A percentile compares a stretch with the other conserved stretches of the same genome.
These are phyloP conservation scores for Aplysina aerophoba DNA, from an alignment of 37 sponge, comb jelly and placozoan genomes.

Conservation along the genomic window DNA sequence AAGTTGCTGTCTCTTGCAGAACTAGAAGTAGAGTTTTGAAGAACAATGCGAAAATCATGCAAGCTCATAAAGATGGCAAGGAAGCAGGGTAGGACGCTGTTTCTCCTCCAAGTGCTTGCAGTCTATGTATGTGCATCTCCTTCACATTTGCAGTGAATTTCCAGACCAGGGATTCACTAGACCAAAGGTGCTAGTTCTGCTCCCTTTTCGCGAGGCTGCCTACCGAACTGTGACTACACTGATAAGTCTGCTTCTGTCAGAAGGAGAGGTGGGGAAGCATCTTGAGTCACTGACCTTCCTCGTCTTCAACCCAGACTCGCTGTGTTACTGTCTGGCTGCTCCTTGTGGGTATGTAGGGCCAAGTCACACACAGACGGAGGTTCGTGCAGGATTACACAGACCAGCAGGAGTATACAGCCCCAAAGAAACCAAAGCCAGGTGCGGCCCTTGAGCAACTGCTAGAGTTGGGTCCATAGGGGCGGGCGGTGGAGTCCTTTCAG, in stretches of 20 bases:
- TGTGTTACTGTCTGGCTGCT: background rate
- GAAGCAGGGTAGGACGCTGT: slow-evolving; percentile 46
- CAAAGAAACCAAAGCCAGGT: slow-evolving; percentile 52
- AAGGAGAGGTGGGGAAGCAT: slow-evolving; percentile 51
- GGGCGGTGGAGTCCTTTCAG: no score
- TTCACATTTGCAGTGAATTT: slow-evolving; percentile 40
- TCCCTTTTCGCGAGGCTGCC: slow-evolving; percentile 95
- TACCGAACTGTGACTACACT: slow-evolving; percentile 54
- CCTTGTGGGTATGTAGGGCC: slow-evolving; percentile 44
- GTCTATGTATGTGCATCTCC: background rate
- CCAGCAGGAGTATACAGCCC: slow-evolving; percentile 12
- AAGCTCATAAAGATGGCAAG: slow-evolving; percentile 58
- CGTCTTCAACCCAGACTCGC: background rate
- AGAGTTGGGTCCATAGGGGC: no score
- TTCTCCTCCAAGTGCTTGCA: background rate
- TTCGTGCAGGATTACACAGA: slow-evolving; percentile 75
- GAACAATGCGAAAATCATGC: slow-evolving; percentile 69
- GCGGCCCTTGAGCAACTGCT: no score
- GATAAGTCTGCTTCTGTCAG: slow-evolving; percentile 60
- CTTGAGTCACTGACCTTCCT: background rate
- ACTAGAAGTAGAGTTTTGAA: slow-evolving; percentile 80
- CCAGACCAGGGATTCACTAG: slow-evolving; percentile 96
- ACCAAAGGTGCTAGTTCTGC: slow-evolving; percentile 88
- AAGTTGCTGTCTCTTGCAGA: slow-evolving; percentile 29
- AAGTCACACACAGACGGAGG: slow-evolving; percentile 71